Percentiles rank a stretch among this genome's conserved stretches.
These are phyloP conservation scores for Agonopterix arenella DNA, from an alignment of 2,888 invertebrate species.

Conservation along the genomic window DNA sequence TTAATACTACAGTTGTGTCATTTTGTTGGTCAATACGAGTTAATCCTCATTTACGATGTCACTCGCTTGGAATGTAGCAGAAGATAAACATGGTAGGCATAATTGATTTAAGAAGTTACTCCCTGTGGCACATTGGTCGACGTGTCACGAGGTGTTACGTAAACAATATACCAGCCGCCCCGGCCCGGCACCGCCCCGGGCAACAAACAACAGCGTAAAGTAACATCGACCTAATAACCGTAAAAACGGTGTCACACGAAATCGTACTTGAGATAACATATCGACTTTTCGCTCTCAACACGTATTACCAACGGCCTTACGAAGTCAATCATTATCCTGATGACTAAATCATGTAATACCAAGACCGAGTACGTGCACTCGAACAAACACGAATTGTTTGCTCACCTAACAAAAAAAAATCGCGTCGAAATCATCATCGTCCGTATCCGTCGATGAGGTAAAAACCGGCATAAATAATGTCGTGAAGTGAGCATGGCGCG, in stretches of 20 bases:
- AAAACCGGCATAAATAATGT: conserved; percentile 24
- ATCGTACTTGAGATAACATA: conserved; percentile 2
- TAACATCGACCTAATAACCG: conserved; percentile 21
- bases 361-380: conserved; percentile 2
- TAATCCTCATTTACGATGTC: conserved; percentile 24
- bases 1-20: background rate
- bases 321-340: conserved; percentile 16
- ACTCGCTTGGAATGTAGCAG: conserved; percentile 14
- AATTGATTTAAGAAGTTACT: conserved; percentile 27
- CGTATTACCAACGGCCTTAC: background rate
- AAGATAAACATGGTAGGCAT: conserved; percentile 18
- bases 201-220: conserved; percentile 4
- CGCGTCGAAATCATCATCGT: conserved; percentile 11
- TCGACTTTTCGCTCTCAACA: conserved; percentile 12
- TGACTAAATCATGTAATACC: conserved; percentile 16
- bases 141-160: conserved; percentile 35
- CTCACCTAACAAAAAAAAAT: conserved; percentile 1
- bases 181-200: conserved; percentile 9
- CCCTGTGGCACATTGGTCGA: conserved; percentile 34
- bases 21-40: conserved; percentile 1
- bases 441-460: conserved; percentile 20
- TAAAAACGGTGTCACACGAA: conserved; percentile 17
- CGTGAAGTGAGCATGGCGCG: conserved; percentile 21
- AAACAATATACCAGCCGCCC: conserved; percentile 21
- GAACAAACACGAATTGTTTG: conserved; percentile 13